Base-by-base conservation (phyloP, 2,797 vertebrate genomes). In the Peromyscus eremicus region DNA sequence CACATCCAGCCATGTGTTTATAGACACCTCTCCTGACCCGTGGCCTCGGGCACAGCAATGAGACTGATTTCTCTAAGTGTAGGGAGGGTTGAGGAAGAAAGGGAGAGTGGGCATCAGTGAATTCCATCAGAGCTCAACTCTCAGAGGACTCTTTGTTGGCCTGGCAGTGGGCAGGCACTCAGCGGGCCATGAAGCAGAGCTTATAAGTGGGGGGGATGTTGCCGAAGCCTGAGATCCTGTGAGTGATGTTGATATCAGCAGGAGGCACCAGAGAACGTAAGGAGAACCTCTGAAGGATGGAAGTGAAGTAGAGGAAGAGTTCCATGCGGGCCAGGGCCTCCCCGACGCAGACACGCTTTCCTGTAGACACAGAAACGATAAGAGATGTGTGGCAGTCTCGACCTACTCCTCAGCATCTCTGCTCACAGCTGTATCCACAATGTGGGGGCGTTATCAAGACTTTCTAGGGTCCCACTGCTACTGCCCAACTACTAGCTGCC, bases 271-370 rank as follows among this genome's bases (percentile, higher is more conserved):
- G 92, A 0, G 98, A 32, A 2, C 25, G 75, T 0, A 98, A 91
- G 0, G 96, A 96, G 97, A 98, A 98, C 46, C 91, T 98, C 93
- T 98, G 98, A 43, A 98, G 96, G n/a, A 97, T 52, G 87, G 96
- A 95, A 66, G 97, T 97, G 80, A 98, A 92, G 90, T 98, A 98
- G 12, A 98, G 92, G n/a, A 98, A 98, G 62, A 98, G 98, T 49
- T 98, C 98, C 98, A 98, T 98, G 32, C 97, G 96, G 6, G 97
- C 98, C 97, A 98, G 81, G n/a, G 96, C 91, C 40, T 98, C 98
- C 0, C 98, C 98, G 19, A 98, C 77, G 46, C 98, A 98, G 49
- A 97, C 6, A 0, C 97, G 96, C 43, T 98, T 98, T 92, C 98
- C 98, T 98, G 93, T 19, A 16, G 60, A 66, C 43, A 94, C 49